Evolutionary conservation across 2,888 invertebrate genomes (phyloP).

Genomic region (Eudasyphora cyanicolor): DNA sequence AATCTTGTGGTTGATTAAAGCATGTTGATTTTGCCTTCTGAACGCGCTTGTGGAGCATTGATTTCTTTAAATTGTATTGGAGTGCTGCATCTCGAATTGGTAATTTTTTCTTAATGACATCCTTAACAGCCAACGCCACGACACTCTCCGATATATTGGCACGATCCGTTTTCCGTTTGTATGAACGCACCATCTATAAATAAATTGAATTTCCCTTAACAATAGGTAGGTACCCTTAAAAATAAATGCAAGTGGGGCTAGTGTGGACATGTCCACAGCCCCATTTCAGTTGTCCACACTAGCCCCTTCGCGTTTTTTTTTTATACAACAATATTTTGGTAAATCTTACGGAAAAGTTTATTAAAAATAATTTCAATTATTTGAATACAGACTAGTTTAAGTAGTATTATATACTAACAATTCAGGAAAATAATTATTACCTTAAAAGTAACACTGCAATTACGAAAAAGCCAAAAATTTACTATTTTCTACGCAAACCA

Average conservation of each 20-base stretch:
- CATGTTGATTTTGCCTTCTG: conserved; percentile 7
- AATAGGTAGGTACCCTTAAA: conserved; percentile 7
- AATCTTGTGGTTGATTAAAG: not conserved
- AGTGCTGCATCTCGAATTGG: conserved; percentile 2
- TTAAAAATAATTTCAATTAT: too few relatives aligned
- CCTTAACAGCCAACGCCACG: not conserved
- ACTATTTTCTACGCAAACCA: not conserved
- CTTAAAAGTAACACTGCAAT: conserved; percentile 3
- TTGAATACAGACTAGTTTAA: too few relatives aligned
- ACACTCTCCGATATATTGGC: too few relatives aligned
- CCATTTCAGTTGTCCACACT: not conserved
- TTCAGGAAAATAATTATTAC: not conserved
- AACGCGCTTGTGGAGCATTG: conserved; percentile 1
- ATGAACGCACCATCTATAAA: not conserved
- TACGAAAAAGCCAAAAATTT: not conserved
- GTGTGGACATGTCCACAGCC: too few relatives aligned
- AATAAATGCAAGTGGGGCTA: not conserved
- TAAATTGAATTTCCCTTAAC: not conserved
- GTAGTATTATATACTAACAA: conserved; percentile 7
- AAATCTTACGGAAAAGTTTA: not conserved
- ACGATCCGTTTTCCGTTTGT: conserved; percentile 4
- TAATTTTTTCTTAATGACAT: too few relatives aligned
- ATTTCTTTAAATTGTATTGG: not conserved
- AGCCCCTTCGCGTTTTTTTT: not conserved
- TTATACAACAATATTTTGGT: conserved; percentile 7